phyloP scores from a whole-genome alignment of 1,140 invertebrate species.

The Aphaenogaster ashmeadi region DNA sequence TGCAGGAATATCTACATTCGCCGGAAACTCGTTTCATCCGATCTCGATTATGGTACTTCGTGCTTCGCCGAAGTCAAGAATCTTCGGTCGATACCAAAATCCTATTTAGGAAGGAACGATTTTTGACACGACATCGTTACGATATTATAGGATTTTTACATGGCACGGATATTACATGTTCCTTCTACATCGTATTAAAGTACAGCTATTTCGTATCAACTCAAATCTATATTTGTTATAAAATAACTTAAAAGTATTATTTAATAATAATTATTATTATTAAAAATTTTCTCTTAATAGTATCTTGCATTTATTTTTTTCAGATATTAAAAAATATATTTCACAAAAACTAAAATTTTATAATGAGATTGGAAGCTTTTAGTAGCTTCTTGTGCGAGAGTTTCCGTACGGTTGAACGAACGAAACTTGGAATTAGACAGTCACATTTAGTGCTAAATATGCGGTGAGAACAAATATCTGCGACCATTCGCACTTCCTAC shows the following conservation, averaged over 20 bases:
- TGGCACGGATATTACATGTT: not conserved
- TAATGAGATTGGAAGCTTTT: not conserved
- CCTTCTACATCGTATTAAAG: not conserved
- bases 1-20: constrained; percentile 25
- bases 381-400: not conserved
- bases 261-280: not conserved
- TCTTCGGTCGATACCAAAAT: constrained; percentile 21
- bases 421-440: not conserved
- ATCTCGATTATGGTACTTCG: constrained; percentile 39
- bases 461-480: constrained; percentile 8
- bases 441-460: constrained; percentile 10
- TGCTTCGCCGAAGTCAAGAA: constrained; percentile 7
- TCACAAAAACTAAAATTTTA: not conserved
- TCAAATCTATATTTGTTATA: not conserved
- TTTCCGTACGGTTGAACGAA: not conserved
- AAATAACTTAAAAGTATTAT: not conserved
- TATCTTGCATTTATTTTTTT: not conserved
- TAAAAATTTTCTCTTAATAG: not conserved
- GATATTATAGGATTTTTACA: not conserved
- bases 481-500: not conserved
- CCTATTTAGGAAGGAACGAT: constrained; percentile 13
- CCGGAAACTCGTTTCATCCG: constrained; percentile 36
- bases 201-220: not conserved
- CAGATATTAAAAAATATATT: not conserved
- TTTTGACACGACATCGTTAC: constrained; percentile 10